Conservation (phyloP, 2,888 invertebrate species). For the Troides aeacus region DNA sequence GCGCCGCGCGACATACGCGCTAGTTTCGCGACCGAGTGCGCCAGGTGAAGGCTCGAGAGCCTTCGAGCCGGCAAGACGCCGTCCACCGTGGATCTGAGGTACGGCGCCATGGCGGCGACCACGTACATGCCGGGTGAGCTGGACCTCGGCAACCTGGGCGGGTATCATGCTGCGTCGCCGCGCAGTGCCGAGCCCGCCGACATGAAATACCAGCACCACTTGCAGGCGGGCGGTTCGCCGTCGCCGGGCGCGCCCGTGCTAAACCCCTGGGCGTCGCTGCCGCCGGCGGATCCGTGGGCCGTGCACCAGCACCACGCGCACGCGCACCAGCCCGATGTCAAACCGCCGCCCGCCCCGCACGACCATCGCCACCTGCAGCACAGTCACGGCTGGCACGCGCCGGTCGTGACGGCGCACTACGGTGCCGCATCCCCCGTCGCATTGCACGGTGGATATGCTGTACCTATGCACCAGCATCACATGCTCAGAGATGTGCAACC, state of each 20-base stretch:
- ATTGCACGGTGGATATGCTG: constrained; percentile 67
- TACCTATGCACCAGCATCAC: constrained; percentile 82
- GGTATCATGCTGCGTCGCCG: constrained; percentile 92
- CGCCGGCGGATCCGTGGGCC: constrained; percentile 91
- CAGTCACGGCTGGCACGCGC: constrained; percentile 93
- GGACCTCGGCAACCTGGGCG: constrained; percentile 89
- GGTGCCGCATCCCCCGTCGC: constrained; percentile 87
- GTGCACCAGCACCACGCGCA: constrained; percentile 88
- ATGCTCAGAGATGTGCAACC: constrained; percentile 89
- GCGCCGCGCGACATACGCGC: constrained; percentile 73
- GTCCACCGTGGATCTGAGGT: constrained; percentile 81
- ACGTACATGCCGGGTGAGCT: constrained; percentile 95
- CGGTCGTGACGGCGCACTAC: constrained; percentile 91
- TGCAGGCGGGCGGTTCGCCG: constrained; percentile 85
- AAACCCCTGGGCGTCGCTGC: constrained; percentile 92
- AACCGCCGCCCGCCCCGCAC: constrained; percentile 83
- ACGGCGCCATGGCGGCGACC: constrained; percentile 96
- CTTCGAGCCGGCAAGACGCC: constrained; percentile 83
- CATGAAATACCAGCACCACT: constrained; percentile 97
- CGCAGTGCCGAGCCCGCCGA: constrained; percentile 93
- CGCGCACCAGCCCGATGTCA: constrained; percentile 88
- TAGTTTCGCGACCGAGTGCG: constrained; percentile 69
- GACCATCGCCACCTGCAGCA: constrained; percentile 79
- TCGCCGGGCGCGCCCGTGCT: constrained; percentile 79
- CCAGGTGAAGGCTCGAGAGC: constrained; percentile 78